Percentiles rank a stretch among this genome's conserved stretches.
phyloP scores from a whole-genome alignment of 2,888 invertebrate genomes.

The Apamea anceps region DNA sequence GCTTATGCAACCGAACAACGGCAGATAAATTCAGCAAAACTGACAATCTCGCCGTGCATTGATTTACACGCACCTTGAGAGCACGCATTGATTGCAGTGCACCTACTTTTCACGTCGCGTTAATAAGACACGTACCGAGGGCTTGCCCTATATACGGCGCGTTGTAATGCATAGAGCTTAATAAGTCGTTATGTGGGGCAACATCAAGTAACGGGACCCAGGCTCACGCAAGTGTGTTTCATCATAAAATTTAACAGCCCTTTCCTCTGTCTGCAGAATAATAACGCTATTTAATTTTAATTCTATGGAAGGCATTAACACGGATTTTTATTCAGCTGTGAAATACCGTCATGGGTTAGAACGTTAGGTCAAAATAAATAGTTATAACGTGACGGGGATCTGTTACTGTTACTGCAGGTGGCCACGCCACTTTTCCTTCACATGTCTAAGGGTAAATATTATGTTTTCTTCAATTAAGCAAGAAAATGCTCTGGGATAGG shows the following conservation, averaged over 20 bases:
- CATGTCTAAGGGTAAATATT: not conserved
- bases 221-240: slow-evolving; percentile 60
- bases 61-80: slow-evolving; percentile 14
- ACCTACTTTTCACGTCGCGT: slow-evolving; percentile 34
- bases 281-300: slow-evolving; percentile 32
- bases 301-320: slow-evolving; percentile 54
- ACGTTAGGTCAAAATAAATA: slow-evolving; percentile 19
- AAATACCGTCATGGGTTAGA: slow-evolving; percentile 24
- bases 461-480: not conserved
- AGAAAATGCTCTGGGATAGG: not conserved
- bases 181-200: slow-evolving; percentile 72
- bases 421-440: not conserved
- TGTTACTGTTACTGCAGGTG: not conserved
- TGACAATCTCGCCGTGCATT: slow-evolving; percentile 15
- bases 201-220: slow-evolving; percentile 68
- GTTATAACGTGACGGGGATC: slow-evolving; percentile 32
- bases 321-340: slow-evolving; percentile 39
- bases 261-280: slow-evolving; percentile 33
- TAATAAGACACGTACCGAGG: slow-evolving; percentile 60
- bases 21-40: not conserved
- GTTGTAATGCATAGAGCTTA: slow-evolving; percentile 62
- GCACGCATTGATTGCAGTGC: slow-evolving; percentile 36
- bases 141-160: slow-evolving; percentile 53
- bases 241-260: slow-evolving; percentile 58
- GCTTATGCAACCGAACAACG: not conserved